These are phyloP conservation scores for Balanococcus diminutus DNA, from an alignment of 2,888 invertebrate species.

Conservation along the genomic window DNA sequence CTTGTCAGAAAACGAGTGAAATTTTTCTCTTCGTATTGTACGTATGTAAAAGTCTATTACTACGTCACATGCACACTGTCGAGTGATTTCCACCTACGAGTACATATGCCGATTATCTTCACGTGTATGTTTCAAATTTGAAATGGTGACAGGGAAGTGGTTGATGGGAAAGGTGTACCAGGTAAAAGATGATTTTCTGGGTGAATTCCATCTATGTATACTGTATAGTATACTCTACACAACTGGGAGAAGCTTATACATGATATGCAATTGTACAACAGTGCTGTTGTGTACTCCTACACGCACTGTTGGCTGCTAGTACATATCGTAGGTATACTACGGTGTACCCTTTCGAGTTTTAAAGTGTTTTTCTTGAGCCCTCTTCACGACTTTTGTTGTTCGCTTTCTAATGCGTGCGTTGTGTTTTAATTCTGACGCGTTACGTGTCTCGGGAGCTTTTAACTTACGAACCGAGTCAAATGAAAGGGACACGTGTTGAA, in stretches of 20 bases:
- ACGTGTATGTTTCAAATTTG: not conserved
- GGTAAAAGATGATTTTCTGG: too few relatives aligned
- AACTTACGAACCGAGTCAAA: slow-evolving; percentile 24
- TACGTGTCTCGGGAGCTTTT: slow-evolving; percentile 26
- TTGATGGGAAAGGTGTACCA: too few relatives aligned
- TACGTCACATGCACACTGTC: not conserved
- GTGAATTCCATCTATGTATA: too few relatives aligned
- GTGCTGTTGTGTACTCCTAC: too few relatives aligned
- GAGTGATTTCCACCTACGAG: not conserved
- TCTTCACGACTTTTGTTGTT: slow-evolving; percentile 32
- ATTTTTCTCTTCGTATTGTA: too few relatives aligned
- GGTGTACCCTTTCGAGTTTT: slow-evolving; percentile 11
- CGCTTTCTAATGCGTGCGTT: slow-evolving; percentile 34
- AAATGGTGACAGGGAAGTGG: too few relatives aligned
- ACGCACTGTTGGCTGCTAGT: too few relatives aligned
- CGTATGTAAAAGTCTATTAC: too few relatives aligned
- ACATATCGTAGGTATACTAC: not conserved
- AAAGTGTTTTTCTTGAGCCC: slow-evolving; percentile 23
- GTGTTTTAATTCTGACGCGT: slow-evolving; percentile 25
- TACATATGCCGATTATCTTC: not conserved
- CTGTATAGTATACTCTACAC: too few relatives aligned
- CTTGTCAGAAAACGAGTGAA: too few relatives aligned
- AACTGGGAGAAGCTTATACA: not conserved
- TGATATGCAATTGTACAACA: not conserved
- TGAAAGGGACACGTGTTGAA: slow-evolving; percentile 24